A percentile compares a stretch with the other conserved stretches of the same genome.
phyloP scores from a whole-genome alignment of 2,113 vertebrate species.

The Gopherus flavomarginatus region DNA sequence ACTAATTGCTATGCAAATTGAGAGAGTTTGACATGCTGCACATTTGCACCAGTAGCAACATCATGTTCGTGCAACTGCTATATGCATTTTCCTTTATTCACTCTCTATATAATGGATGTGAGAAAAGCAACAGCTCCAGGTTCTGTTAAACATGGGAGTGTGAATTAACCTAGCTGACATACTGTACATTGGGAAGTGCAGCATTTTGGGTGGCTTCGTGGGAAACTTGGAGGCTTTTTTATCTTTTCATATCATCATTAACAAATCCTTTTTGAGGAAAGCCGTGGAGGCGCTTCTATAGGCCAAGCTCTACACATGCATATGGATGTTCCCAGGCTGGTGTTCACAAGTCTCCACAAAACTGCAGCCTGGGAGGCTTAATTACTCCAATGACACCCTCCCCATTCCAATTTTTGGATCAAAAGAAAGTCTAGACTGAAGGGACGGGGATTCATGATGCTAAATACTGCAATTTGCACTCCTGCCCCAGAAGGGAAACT shows the following conservation, averaged over 20 bases:
- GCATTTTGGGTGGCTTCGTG: background rate
- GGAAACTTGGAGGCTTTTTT: background rate
- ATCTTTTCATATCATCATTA: fast-evolving
- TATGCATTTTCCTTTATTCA: background rate
- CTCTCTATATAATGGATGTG: background rate
- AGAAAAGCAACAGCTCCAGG: background rate
- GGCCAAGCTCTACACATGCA: background rate
- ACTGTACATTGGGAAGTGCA: background rate
- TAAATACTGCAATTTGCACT: background rate
- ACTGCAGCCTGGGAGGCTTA: background rate
- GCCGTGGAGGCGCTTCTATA: fast-evolving
- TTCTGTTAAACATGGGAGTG: background rate
- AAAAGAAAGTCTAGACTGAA: background rate
- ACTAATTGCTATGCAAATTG: conserved; percentile 34
- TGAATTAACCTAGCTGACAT: background rate
- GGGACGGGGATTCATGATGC: background rate
- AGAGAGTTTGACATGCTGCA: conserved; percentile 13
- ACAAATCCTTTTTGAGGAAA: fast-evolving
- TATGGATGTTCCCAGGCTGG: background rate
- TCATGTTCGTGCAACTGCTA: background rate
- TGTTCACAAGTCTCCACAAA: background rate
- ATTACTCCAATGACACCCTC: background rate
- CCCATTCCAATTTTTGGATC: background rate
- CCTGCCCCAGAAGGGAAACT: background rate
- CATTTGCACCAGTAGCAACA: background rate